Conservation (phyloP, 1,140 invertebrate genomes). For the Ips nitidus region DNA sequence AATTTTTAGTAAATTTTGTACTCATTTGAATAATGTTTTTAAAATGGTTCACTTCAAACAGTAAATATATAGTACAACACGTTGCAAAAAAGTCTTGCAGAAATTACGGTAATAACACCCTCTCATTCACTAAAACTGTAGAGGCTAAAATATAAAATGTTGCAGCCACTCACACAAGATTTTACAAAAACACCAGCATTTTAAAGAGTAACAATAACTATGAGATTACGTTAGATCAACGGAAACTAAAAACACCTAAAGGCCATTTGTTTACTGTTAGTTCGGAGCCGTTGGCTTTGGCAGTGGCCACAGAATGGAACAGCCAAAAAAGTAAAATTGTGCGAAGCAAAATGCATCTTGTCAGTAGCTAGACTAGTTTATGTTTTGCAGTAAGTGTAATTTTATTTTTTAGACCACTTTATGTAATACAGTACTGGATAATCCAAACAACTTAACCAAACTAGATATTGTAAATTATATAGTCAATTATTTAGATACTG, state of each 20-base stretch:
- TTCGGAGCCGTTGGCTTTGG: conserved; percentile 86
- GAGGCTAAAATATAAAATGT: not conserved
- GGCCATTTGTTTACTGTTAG: conserved; percentile 76
- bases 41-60: no score
- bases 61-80: no score
- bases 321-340: conserved; percentile 78
- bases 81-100: no score
- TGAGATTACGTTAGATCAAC: conserved; percentile 80
- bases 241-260: conserved; percentile 85
- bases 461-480: conserved; percentile 76
- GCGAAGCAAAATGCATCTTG: conserved; percentile 85
- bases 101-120: no score
- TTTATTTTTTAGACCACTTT: conserved; percentile 69
- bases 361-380: conserved; percentile 51
- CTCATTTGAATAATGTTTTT: no score
- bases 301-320: conserved; percentile 90
- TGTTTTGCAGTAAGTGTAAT: not conserved
- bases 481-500: conserved; percentile 81
- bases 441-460: conserved; percentile 80
- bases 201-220: conserved; percentile 62
- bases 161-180: conserved; percentile 57
- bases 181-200: conserved; percentile 71
- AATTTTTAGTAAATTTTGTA: no score
- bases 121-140: no score
- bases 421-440: conserved; percentile 88